phyloP scores from a whole-genome alignment of 2,113 vertebrate species.

The Myotis brandtii region DNA sequence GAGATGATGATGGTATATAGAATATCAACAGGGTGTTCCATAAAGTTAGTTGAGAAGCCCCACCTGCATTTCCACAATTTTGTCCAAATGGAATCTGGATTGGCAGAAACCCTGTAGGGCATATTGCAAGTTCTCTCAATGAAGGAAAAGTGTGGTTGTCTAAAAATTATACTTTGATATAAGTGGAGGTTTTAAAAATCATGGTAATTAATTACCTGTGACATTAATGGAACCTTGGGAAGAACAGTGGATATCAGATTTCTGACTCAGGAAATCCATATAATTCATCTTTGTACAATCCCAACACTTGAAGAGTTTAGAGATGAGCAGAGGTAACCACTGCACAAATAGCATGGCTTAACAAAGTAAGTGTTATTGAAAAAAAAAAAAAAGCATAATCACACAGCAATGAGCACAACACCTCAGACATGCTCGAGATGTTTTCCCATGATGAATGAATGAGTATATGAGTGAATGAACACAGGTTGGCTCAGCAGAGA shows the following conservation, averaged over 20 bases:
- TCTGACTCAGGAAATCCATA: neutral
- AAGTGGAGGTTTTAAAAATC: neutral
- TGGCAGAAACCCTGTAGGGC: neutral
- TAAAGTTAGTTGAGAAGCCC: neutral
- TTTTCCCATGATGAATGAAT: neutral
- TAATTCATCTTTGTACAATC: neutral
- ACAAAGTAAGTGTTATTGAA: neutral
- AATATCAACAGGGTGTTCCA: neutral
- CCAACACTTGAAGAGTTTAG: neutral
- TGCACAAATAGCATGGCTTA: neutral
- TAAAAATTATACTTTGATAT: conserved; percentile 15
- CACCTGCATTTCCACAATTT: neutral
- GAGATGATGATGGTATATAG: neutral
- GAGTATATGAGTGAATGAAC: neutral
- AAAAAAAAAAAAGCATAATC: neutral
- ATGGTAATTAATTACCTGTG: neutral
- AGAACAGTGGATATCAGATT: neutral
- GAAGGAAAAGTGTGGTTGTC: neutral
- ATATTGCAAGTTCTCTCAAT: neutral
- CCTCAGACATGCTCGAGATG: neutral
- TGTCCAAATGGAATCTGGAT: neutral
- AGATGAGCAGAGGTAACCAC: neutral
- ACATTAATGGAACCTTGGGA: conserved; percentile 7
- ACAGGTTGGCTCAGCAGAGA: neutral
- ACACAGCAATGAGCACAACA: neutral